Evolutionary conservation across 2,888 invertebrate genomes (phyloP), one percentile per base, ranked within the genome.

Genomic region (Selenia dentaria): DNA sequence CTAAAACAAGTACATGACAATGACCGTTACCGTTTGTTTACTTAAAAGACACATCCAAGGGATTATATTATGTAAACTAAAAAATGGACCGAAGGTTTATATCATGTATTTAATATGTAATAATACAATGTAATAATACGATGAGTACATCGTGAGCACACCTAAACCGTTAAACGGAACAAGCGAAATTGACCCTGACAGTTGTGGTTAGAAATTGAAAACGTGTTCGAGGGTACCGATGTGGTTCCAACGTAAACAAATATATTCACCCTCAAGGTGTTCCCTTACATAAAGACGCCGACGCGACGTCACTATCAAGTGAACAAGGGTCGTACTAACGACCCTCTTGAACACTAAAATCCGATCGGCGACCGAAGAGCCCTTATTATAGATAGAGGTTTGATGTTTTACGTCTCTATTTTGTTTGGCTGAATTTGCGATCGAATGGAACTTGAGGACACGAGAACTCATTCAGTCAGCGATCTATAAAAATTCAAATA

Each of bases 281-380:
- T 36, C 13, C 32, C 32, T 48, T 48, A 48, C 41, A 33, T 37
- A 48, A 29, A 41, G 47, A 48, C 41, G 32, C 24, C 32, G 39
- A 22, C 32, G 24, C 10, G 25, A 11, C 31, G 18, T 16, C 31
- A 39, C 33, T 22, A 20, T 36, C 24, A 29, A 14, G 16, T 24
- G 41, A 41, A 48, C 41, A 48, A 48, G 47, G 47, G 41, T 42
- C 47, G 27, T 18, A 26, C 41, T 47, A 47, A 47, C 41, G 47
- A 47, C 41, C 20, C 33, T 24, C 47, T 41, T 27, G 20, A 41
- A 32, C 27, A 41, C 41, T 46, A 46, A 46, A 37, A 33, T 34
- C 38, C 38, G 45, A 33, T 44, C 34, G 28, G 18, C 4, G 24
- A 10, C 10, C 5, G 20, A 11, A 25, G 24, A 20, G 20, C 16